Conservation (phyloP, 2,113 vertebrate species). For the Nothocercus julius region DNA sequence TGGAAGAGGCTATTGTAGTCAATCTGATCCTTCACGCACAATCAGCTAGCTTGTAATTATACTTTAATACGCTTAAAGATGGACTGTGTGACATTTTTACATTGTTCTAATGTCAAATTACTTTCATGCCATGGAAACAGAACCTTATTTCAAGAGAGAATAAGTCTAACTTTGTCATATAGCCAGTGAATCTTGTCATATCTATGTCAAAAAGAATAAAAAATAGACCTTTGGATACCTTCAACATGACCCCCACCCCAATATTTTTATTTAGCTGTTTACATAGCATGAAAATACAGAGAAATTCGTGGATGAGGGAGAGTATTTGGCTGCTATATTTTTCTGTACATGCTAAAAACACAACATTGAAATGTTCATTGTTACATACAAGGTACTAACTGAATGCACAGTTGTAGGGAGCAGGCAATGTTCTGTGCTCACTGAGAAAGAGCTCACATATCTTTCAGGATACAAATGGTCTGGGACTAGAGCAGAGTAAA, state of each 20-base stretch:
- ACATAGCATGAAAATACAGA: no score
- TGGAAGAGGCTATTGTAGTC: not conserved
- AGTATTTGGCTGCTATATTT: not conserved
- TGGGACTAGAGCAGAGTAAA: not conserved
- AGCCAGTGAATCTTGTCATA: accelerated
- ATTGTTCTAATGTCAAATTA: not conserved
- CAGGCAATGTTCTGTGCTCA: not conserved
- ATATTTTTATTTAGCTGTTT: no score
- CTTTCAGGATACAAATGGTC: not conserved
- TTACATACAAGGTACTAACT: not conserved
- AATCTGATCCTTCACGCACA: not conserved
- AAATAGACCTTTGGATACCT: not conserved
- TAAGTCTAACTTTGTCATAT: not conserved
- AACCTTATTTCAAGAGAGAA: not conserved
- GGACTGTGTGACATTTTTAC: not conserved
- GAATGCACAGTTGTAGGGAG: not conserved
- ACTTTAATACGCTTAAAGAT: not conserved
- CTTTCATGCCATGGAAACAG: not conserved
- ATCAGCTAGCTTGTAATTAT: not conserved
- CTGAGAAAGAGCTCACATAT: not conserved
- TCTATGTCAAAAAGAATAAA: not conserved
- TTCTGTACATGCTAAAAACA: not conserved
- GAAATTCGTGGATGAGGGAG: no score
- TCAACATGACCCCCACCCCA: no score
- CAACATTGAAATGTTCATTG: not conserved